These are phyloP conservation scores for Aphelocoma californica DNA, from an alignment of 2,797 vertebrate species.

Conservation along the genomic window DNA sequence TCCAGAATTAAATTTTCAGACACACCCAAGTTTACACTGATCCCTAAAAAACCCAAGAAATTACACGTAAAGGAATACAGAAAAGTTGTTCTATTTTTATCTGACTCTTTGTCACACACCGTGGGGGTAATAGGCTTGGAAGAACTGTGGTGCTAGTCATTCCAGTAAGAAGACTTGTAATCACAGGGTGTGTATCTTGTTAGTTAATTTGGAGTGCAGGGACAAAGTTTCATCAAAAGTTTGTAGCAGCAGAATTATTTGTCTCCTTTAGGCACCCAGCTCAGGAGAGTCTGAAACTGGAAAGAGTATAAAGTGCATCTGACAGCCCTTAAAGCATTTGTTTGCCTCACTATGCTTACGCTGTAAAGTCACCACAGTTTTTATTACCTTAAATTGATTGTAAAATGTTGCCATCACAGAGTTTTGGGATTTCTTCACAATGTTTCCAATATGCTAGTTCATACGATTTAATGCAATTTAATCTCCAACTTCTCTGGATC, in stretches of 20 bases:
- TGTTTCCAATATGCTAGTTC: not conserved
- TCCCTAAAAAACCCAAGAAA: not conserved
- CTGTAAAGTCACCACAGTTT: not conserved
- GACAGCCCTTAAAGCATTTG: not conserved
- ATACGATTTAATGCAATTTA: not conserved
- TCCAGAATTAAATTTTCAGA: not conserved
- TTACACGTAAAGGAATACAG: not conserved
- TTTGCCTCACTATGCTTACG: not conserved
- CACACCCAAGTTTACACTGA: not conserved
- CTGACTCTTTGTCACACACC: not conserved
- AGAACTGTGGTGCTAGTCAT: not conserved
- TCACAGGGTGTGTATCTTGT: not conserved
- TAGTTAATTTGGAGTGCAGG: not conserved
- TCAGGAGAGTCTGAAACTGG: not conserved
- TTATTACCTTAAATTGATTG: not conserved
- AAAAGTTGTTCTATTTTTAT: not conserved
- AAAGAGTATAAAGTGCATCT: not conserved
- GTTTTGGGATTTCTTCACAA: not conserved
- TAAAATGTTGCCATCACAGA: not conserved
- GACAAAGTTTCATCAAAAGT: not conserved
- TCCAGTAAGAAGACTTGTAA: not conserved
- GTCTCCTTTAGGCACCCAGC: not conserved
- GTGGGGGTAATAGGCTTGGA: not conserved
- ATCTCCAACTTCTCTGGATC: not conserved
- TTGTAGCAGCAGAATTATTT: not conserved